Conservation (phyloP, 2,797 vertebrate species). For the Channallabes apus region DNA sequence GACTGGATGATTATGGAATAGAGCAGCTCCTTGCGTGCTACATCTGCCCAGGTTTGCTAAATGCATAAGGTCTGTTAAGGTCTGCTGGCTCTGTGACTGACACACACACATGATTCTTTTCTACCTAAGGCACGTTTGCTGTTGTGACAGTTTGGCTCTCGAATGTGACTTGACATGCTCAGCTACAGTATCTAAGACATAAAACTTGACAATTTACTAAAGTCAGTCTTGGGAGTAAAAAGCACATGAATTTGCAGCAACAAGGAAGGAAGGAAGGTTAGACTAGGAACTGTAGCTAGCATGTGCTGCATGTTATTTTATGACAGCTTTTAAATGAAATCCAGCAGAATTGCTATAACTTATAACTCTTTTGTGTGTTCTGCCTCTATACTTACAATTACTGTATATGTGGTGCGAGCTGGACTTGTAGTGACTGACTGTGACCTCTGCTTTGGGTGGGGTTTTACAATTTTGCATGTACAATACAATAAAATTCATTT, state of each 20-base stretch:
- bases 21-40: slow-evolving; percentile 42
- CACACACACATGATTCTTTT: slow-evolving; percentile 20
- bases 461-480: neutral
- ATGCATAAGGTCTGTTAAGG: slow-evolving; percentile 64
- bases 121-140: slow-evolving; percentile 25
- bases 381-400: slow-evolving; percentile 11
- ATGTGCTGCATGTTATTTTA: neutral
- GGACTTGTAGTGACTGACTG: neutral
- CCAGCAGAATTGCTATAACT: neutral
- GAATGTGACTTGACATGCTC: slow-evolving; percentile 30
- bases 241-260: neutral
- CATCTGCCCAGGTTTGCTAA: slow-evolving; percentile 55
- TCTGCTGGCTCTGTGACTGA: slow-evolving; percentile 56
- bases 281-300: neutral
- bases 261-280: neutral
- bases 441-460: neutral
- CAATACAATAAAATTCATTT: neutral
- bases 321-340: neutral
- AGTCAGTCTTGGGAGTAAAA: neutral
- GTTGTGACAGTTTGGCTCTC: slow-evolving; percentile 28
- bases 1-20: neutral
- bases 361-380: slow-evolving; percentile 30
- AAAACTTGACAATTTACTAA: slow-evolving; percentile 13
- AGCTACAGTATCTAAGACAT: slow-evolving; percentile 12
- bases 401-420: slow-evolving; percentile 30